Evolutionary conservation across 2,888 invertebrate genomes (phyloP), one percentile per base, ranked within the genome.

Genomic region (Nebria brevicollis): DNA sequence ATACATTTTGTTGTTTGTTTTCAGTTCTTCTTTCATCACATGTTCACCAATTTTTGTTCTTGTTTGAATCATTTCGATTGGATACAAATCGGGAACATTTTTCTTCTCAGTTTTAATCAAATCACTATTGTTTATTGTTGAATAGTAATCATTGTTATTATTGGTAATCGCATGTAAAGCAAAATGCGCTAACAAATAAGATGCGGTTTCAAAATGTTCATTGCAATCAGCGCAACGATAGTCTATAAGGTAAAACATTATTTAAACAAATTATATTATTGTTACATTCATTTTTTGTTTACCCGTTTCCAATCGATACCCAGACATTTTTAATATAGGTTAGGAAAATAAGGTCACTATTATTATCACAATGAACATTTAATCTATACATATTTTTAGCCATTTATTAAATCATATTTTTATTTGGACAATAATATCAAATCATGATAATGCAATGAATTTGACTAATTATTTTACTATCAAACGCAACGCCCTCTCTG

Each of bases 111-210:
- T 73, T 77, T 77, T 66, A 43, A 41, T 66, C 75, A 72, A 66
- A 43, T 26, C 64, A 68, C 64, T 64, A 70, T 20, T 70, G 6
- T 68, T 72, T 68, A 65, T 82, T 15, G 11, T 82, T 42, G 65
- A n/a, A 42, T 82, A 83, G n/a, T 75, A 41, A 43, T 80, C 80
- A 11, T 77, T 64, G 75, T 74, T 81, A 25, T 75, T 75, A 65
- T 64, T 66, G 70, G 82, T 82, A 73, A 82, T 83, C 64, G 86
- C 87, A 84, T 88, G 89, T 70, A 86, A 84, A 20, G 88, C 88
- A 85, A 88, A 89, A 84, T 89, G 88, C 82, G 87, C 85, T 42
- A 89, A 85, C 66, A 89, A 85, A 73, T 84, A 84, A 13, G 88
- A 85, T 8, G 89, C 88, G 41, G 86, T 86, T 42, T 85, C 79